phyloP scores from a whole-genome alignment of 2,797 vertebrate species.

The Numenius phaeopus region DNA sequence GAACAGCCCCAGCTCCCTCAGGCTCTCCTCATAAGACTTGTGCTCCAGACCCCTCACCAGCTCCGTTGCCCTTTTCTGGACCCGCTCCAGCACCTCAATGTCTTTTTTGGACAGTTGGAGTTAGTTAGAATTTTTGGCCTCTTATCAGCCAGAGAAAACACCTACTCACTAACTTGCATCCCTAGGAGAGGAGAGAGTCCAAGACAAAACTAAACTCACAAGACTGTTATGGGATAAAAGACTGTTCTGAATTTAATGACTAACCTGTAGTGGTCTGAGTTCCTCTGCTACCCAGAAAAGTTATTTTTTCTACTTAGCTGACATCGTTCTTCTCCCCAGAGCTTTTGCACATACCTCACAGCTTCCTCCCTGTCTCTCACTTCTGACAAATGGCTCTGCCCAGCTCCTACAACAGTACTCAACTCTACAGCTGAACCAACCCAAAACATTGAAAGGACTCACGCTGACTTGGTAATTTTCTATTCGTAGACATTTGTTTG shows the following conservation, averaged over 20 bases:
- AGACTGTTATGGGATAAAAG: neutral
- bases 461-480: neutral
- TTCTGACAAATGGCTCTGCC: neutral
- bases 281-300: neutral
- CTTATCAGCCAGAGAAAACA: neutral
- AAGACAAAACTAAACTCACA: neutral
- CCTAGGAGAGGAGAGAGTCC: neutral
- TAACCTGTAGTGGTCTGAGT: neutral
- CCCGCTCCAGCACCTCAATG: too few relatives aligned
- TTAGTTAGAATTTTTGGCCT: neutral
- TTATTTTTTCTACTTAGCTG: neutral
- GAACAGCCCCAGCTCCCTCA: too few relatives aligned
- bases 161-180: neutral
- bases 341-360: neutral
- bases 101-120: neutral
- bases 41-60: too few relatives aligned
- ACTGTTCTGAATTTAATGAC: neutral
- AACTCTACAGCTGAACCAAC: neutral
- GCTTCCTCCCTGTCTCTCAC: neutral
- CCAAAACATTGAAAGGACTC: neutral
- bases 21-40: too few relatives aligned
- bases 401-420: neutral
- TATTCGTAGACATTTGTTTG: neutral
- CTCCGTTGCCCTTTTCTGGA: too few relatives aligned
- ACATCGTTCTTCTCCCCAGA: neutral